Percentiles rank a stretch among this genome's conserved stretches.
Conservation (phyloP, 1,140 invertebrate species). For the Onthophagus taurus region DNA sequence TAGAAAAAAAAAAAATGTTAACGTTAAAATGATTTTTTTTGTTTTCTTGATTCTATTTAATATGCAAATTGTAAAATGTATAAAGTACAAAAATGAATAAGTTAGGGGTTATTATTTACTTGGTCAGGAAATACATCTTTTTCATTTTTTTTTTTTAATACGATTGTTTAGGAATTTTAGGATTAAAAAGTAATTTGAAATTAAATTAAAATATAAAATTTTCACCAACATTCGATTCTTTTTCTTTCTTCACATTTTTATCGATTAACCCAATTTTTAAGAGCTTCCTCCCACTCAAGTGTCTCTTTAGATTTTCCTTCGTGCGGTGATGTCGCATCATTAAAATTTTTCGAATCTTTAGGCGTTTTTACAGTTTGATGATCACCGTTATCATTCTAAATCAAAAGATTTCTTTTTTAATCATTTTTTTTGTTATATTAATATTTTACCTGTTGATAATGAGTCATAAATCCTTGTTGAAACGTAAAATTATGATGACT, state of each 20-base stretch:
- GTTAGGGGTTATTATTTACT: no score
- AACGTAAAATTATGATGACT: constrained; percentile 12
- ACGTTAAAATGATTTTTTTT: no score
- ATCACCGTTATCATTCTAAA: background rate
- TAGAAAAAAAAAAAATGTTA: no score
- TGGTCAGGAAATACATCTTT: no score
- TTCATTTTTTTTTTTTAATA: no score
- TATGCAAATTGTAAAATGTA: no score
- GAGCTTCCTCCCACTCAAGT: constrained; percentile 52
- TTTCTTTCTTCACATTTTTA: constrained; percentile 36
- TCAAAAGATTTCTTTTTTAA: background rate
- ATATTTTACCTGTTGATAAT: constrained; percentile 1
- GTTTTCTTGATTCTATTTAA: no score
- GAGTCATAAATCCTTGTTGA: constrained; percentile 18
- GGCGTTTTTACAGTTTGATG: background rate
- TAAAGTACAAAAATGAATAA: no score
- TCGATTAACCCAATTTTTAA: constrained; percentile 60
- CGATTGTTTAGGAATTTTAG: no score
- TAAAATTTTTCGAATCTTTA: background rate
- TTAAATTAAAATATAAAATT: no score
- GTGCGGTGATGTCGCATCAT: background rate
- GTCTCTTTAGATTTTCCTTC: constrained; percentile 47
- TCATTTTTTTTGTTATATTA: background rate
- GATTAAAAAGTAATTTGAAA: no score
- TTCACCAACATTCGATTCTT: no score